A percentile compares a stretch with the other conserved stretches of the same genome.
Conservation (phyloP, 2,888 invertebrate genomes). For the Tipula helvola region DNA sequence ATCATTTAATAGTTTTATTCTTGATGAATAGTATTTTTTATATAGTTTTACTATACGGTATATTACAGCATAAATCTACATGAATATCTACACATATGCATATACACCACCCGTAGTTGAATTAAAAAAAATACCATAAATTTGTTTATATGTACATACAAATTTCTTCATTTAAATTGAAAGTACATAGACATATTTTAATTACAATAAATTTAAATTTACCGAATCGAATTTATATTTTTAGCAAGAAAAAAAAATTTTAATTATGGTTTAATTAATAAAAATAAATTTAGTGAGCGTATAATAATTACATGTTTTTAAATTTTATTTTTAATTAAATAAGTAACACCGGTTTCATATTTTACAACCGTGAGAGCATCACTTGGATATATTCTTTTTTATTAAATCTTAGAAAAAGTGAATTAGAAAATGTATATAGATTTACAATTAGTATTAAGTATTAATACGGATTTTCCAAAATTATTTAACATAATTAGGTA, state of each 20-base stretch:
- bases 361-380: background rate
- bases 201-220: background rate
- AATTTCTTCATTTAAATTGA: background rate
- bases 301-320: background rate
- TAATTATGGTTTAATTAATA: background rate
- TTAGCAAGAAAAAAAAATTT: background rate
- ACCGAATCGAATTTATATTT: background rate
- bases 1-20: background rate
- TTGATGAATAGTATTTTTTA: background rate
- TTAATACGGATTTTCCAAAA: no score
- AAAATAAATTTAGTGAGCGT: background rate
- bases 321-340: background rate
- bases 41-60: background rate
- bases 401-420: no score
- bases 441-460: no score
- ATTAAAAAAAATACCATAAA: background rate
- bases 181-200: background rate
- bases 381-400: no score
- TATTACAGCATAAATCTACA: background rate
- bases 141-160: background rate
- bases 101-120: background rate
- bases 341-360: background rate
- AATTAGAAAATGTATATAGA: no score
- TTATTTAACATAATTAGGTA: no score
- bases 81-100: background rate